Evolutionary conservation across 2,113 vertebrate species (phyloP).

Genomic region (Nibea coibor): DNA sequence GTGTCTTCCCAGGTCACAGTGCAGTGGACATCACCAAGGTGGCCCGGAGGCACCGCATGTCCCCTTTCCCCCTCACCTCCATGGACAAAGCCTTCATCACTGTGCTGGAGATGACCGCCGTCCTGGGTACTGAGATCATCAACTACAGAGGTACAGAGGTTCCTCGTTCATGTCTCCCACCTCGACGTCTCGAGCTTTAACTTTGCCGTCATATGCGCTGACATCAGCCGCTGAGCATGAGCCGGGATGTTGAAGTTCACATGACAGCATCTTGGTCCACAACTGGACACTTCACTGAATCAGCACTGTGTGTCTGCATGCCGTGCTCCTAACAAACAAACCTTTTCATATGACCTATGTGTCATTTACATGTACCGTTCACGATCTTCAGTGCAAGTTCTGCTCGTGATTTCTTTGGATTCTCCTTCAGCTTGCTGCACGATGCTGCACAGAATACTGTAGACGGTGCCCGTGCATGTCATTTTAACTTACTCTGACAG

Average conservation of each 20-base stretch:
- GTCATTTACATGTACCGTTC: neutral
- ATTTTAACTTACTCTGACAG: too few relatives aligned
- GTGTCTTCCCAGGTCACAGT: conserved; percentile 90
- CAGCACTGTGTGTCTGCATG: conserved; percentile 52
- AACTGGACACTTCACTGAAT: conserved; percentile 50
- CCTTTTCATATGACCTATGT: neutral
- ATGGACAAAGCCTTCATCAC: conserved; percentile 99
- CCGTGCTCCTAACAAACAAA: conserved; percentile 12
- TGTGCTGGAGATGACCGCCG: conserved; percentile 98
- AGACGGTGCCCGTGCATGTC: too few relatives aligned
- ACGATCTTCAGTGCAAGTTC: too few relatives aligned
- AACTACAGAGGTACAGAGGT: conserved; percentile 94
- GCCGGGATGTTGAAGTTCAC: conserved; percentile 30
- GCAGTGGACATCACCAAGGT: conserved; percentile 99
- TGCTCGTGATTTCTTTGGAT: neutral
- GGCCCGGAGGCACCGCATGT: conserved; percentile 98
- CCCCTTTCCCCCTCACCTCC: conserved; percentile 97
- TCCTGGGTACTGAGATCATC: conserved; percentile 99
- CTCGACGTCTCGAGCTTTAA: neutral
- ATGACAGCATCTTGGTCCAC: conserved; percentile 30
- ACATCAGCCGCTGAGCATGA: conserved; percentile 24
- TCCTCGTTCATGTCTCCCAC: neutral
- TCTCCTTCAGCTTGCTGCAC: neutral
- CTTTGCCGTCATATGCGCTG: conserved; percentile 1
- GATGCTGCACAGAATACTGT: neutral